Evolutionary conservation across 1,140 invertebrate species (phyloP).

Genomic region (Cotesia glomerata): DNA sequence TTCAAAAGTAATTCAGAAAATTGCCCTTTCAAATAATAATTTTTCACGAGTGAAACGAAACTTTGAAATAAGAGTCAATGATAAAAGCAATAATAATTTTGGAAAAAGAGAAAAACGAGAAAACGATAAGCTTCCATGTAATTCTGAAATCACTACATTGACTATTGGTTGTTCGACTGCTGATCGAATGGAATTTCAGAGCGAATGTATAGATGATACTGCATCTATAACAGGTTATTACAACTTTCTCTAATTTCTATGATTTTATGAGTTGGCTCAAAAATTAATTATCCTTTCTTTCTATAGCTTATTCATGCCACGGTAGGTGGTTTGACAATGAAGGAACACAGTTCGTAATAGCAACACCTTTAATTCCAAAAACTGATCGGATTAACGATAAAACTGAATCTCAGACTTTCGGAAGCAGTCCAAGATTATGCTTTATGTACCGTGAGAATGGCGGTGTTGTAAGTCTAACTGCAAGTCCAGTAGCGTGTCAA

Average conservation of each 20-base stretch:
- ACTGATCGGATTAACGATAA: constrained; percentile 54
- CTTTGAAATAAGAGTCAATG: constrained; percentile 45
- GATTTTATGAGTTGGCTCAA: neutral
- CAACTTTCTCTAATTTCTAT: neutral
- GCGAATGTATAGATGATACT: constrained; percentile 67
- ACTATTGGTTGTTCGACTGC: constrained; percentile 72
- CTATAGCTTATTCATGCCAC: constrained; percentile 83
- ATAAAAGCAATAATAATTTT: constrained; percentile 54
- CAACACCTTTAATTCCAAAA: constrained; percentile 70
- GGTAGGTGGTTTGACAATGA: constrained; percentile 77
- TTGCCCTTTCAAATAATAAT: constrained; percentile 44
- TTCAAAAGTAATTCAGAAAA: constrained; percentile 25
- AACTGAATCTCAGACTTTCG: constrained; percentile 59
- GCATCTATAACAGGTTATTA: constrained; percentile 61
- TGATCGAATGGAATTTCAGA: constrained; percentile 76
- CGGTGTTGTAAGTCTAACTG: constrained; percentile 63
- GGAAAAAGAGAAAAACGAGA: constrained; percentile 49
- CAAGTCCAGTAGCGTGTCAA: constrained; percentile 63
- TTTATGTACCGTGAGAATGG: constrained; percentile 66
- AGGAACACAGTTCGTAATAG: constrained; percentile 77
- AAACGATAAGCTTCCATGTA: constrained; percentile 53
- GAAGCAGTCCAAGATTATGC: constrained; percentile 64
- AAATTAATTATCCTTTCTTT: neutral
- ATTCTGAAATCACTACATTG: constrained; percentile 66
- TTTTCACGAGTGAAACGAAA: constrained; percentile 45